Evolutionary conservation across 2,113 vertebrate genomes (phyloP), one percentile per base, ranked within the genome.

Genomic region (Bostrychus sinensis): DNA sequence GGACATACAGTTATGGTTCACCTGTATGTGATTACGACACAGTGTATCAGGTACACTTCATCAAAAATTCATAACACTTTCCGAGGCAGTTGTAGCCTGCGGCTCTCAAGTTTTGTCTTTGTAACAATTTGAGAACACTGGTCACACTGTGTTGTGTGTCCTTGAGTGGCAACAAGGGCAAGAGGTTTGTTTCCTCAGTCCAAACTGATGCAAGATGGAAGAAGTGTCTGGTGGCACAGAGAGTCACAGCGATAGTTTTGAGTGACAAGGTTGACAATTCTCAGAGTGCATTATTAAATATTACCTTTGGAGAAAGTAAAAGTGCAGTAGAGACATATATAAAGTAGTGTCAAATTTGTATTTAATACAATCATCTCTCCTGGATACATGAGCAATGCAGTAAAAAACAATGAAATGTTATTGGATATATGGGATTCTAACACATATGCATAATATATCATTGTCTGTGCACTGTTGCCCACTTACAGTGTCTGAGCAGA

Each of bases 101-200:
- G 87, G 86, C 86, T 85, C 75, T 85, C 85, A 86, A 85, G 81
- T 80, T 87, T 88, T 84, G 78, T 86, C 85, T 86, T 85, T 89
- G 76, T 82, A 82, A 77, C 64, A 78, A 76, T 80, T 87, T 86
- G 78, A 87, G 80, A 85, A 88, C 64, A 77, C 73, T 59, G 82
- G 88, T 86, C 85, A 86, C 85, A 85, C 73, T 57, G 85, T 69
- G 83, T 71, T 57, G 69, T 54, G 66, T 81, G 87, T 89, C 87
- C 88, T 89, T 89, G 77, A 85, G 82, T 63, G 56, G 4, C 73
- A 68, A 81, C 83, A 88, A 88, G 85, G 82, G 65, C 74, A 46
- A 50, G 42, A 86, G 62, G 77, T 81, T 85, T 74, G 75, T 84
- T 86, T 83, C 56, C 64, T 4, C 26, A 69, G 80, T 78, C 80